Conservation (phyloP, 2,888 invertebrate species). For the Drosophila recens region DNA sequence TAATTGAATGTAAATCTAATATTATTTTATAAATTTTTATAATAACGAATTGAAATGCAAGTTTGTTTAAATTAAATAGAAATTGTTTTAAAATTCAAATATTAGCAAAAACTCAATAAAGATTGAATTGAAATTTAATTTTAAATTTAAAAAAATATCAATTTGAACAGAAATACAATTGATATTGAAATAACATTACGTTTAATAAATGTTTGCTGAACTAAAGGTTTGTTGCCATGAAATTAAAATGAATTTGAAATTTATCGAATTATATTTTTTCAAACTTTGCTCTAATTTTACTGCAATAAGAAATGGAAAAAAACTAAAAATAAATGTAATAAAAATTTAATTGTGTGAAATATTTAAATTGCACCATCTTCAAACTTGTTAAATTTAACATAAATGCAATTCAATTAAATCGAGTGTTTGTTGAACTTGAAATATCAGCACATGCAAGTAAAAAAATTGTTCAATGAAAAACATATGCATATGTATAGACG, state of each 20-base stretch:
- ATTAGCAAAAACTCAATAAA: neutral
- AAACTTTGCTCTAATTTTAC: no score
- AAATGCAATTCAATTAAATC: neutral
- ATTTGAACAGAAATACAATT: neutral
- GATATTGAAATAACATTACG: neutral
- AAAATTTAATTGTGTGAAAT: no score
- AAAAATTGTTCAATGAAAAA: conserved; percentile 65
- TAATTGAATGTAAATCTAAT: no score
- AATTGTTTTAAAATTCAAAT: neutral
- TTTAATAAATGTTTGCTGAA: neutral
- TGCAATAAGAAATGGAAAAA: neutral
- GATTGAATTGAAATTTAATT: neutral
- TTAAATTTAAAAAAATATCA: neutral
- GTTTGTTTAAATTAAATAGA: neutral
- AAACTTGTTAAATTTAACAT: neutral
- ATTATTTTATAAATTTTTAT: neutral
- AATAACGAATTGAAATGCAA: neutral
- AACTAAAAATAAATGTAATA: neutral
- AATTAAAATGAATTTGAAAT: no score
- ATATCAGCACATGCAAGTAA: conserved; percentile 52
- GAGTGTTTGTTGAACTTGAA: conserved; percentile 73
- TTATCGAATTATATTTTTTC: no score
- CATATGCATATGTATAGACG: neutral
- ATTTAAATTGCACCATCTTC: neutral
- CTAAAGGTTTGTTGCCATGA: no score